phyloP scores from a whole-genome alignment of 2,888 invertebrate genomes.

The Drosophila algonquin region DNA sequence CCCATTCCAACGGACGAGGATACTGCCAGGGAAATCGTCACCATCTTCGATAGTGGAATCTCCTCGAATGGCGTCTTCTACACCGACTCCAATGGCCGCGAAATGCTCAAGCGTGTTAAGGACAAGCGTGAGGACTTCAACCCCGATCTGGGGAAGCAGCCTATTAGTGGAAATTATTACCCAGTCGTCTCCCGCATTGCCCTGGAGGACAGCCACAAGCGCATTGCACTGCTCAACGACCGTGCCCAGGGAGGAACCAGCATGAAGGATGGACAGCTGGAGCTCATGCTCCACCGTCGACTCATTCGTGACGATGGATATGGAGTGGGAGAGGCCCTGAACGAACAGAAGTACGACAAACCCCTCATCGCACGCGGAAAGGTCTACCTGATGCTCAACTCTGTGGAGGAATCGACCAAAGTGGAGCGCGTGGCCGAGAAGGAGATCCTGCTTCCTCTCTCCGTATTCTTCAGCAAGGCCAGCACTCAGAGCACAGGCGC shows the following conservation, averaged over 20 bases:
- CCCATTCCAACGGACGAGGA: constrained; percentile 88
- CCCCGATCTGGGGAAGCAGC: constrained; percentile 86
- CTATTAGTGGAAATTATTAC: constrained; percentile 95
- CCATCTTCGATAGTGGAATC: constrained; percentile 88
- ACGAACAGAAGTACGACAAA: constrained; percentile 89
- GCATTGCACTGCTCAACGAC: constrained; percentile 87
- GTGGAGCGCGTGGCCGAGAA: constrained; percentile 85
- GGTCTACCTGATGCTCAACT: constrained; percentile 85
- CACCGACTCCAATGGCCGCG: constrained; percentile 97
- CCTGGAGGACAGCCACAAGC: constrained; percentile 85
- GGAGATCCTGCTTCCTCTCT: constrained; percentile 86
- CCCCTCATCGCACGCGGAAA: constrained; percentile 90
- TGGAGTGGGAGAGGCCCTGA: constrained; percentile 95
- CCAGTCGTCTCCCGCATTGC: constrained; percentile 94
- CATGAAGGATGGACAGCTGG: constrained; percentile 89
- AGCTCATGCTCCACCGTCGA: constrained; percentile 94
- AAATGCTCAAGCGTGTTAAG: constrained; percentile 89
- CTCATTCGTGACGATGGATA: constrained; percentile 94
- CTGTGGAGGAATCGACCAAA: constrained; percentile 56
- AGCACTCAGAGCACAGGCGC: constrained; percentile 74
- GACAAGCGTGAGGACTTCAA: constrained; percentile 85
- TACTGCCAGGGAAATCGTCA: constrained; percentile 92
- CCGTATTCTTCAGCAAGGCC: constrained; percentile 85
- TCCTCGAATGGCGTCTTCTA: constrained; percentile 89
- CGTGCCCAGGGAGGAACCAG: constrained; percentile 93